phyloP scores from a whole-genome alignment of 2,888 invertebrate species.

The Itoplectis maculator region DNA sequence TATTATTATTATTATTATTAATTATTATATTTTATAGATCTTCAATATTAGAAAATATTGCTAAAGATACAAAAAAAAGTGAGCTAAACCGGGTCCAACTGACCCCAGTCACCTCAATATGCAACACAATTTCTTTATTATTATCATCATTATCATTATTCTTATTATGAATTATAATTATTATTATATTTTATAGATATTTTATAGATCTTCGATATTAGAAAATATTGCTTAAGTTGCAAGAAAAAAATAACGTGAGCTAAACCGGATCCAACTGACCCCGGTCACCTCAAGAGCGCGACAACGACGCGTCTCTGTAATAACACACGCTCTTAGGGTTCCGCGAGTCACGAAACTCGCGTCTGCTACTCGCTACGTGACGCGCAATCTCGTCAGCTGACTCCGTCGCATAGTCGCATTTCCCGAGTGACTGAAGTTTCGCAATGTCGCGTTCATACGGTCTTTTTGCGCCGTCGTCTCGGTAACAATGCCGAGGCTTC shows the following conservation, averaged over 20 bases:
- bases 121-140: too few relatives aligned
- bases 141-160: too few relatives aligned
- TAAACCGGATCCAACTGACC: background rate
- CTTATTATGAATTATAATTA: too few relatives aligned
- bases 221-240: background rate
- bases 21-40: too few relatives aligned
- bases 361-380: constrained; percentile 16
- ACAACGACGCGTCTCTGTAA: background rate
- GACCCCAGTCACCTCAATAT: background rate
- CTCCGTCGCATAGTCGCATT: constrained; percentile 7
- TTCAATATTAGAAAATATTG: too few relatives aligned
- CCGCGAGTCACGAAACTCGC: background rate
- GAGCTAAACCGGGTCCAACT: background rate
- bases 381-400: constrained; percentile 23
- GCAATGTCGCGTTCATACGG: constrained; percentile 10
- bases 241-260: too few relatives aligned
- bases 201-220: too few relatives aligned
- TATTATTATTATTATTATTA: too few relatives aligned
- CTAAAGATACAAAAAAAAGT: background rate
- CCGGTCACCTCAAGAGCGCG: background rate
- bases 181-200: too few relatives aligned
- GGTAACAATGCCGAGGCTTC: background rate
- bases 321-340: background rate
- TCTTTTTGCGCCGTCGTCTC: background rate
- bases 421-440: constrained; percentile 11